phyloP scores from a whole-genome alignment of 2,113 vertebrate genomes.

The Saguinus imperator region DNA sequence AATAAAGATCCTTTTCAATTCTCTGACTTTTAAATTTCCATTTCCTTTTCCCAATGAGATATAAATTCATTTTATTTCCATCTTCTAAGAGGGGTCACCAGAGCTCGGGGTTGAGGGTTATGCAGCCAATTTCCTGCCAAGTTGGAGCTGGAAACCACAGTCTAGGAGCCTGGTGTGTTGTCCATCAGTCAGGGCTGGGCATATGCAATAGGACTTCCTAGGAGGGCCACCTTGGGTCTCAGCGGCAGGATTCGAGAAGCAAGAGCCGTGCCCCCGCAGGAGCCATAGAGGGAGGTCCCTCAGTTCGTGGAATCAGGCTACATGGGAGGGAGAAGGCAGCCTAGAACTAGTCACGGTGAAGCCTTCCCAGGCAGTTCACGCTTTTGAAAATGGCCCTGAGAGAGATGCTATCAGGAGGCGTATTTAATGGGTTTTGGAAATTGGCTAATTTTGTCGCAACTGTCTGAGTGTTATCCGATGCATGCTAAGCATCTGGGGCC shows the following conservation, averaged over 20 bases:
- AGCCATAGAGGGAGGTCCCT: neutral
- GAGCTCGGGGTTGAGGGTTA: neutral
- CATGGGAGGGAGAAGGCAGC: neutral
- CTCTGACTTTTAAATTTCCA: constrained; percentile 22
- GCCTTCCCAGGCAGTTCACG: neutral
- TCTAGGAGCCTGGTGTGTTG: neutral
- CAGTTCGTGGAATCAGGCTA: neutral
- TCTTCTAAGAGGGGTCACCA: constrained; percentile 22
- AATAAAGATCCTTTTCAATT: neutral
- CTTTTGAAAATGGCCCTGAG: constrained; percentile 63
- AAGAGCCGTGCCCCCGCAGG: neutral
- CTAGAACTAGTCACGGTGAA: neutral
- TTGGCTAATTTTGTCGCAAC: constrained; percentile 76
- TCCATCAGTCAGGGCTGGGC: neutral
- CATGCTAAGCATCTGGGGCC: constrained; percentile 68
- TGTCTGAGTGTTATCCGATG: constrained; percentile 44
- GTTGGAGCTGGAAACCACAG: neutral
- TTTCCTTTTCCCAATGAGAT: neutral
- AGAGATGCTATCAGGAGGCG: constrained; percentile 69
- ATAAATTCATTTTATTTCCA: neutral
- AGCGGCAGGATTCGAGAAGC: neutral
- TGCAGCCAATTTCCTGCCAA: neutral
- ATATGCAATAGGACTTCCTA: neutral
- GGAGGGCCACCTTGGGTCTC: neutral
- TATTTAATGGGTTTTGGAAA: constrained; percentile 77